Base-by-base conservation (phyloP, 1,140 invertebrate species). In the Planococcus citri region DNA sequence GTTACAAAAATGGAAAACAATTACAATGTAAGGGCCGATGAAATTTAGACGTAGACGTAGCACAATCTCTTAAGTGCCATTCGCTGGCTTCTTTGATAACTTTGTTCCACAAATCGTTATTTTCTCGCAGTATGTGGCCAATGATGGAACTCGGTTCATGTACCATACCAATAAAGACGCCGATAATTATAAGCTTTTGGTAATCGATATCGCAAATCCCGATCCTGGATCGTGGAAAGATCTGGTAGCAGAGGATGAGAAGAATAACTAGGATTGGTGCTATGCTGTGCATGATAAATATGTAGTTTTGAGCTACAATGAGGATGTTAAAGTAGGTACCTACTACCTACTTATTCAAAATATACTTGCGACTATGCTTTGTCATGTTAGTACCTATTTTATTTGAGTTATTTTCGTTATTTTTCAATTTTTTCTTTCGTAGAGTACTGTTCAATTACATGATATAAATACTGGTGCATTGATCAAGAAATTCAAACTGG, bases 311-410 rank as follows among this genome's bases (percentile, higher is more conserved):
- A 88, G 88, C 77, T 98, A 98, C 77, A 86, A 97, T 58, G 84
- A 92, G 77, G 93, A 99, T 85, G 96, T 98, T 3, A 97, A 97
- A 83, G n/a, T n/a, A n/a, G n/a, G n/a, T n/a, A n/a, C n/a, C n/a
- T n/a, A n/a, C n/a, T n/a, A n/a, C n/a, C n/a, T n/a, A n/a, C n/a
- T n/a, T n/a, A n/a, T n/a, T n/a, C n/a, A n/a, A n/a, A n/a, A n/a
- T n/a, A n/a, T n/a, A n/a, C n/a, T n/a, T n/a, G n/a, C n/a, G n/a
- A n/a, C n/a, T n/a, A n/a, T n/a, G n/a, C n/a, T n/a, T n/a, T n/a
- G n/a, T n/a, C n/a, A n/a, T n/a, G n/a, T n/a, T n/a, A n/a, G 93
- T 90, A 79, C 78, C 71, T 71, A n/a, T n/a, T n/a, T n/a, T n/a
- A n/a, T n/a, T n/a, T n/a, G n/a, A n/a, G n/a, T n/a, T n/a, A n/a